These are phyloP conservation scores for Pseudocheirus occidentalis DNA, from an alignment of 2,797 vertebrate species.

Conservation along the genomic window DNA sequence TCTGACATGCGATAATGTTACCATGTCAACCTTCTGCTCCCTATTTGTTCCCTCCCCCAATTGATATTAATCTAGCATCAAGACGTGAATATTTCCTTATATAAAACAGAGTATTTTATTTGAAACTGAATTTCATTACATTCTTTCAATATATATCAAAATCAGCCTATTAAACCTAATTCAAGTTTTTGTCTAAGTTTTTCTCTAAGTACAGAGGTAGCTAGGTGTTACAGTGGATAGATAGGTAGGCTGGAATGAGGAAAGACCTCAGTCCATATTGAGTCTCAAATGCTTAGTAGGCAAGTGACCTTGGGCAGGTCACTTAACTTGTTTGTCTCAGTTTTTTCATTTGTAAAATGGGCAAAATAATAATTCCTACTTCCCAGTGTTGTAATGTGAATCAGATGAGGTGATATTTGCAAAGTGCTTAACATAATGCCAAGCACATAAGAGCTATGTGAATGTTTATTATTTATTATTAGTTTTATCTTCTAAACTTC, in stretches of 20 bases:
- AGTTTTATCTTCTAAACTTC: not conserved
- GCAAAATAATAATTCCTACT: not conserved
- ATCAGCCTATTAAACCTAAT: not conserved
- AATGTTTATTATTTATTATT: not conserved
- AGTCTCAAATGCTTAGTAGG: not conserved
- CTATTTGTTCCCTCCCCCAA: not conserved
- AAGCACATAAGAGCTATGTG: not conserved
- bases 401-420: not conserved
- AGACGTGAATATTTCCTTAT: not conserved
- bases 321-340: not conserved
- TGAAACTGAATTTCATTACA: not conserved
- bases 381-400: not conserved
- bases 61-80: not conserved
- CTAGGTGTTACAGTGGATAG: not conserved
- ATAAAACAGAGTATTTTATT: not conserved
- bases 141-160: not conserved
- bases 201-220: not conserved
- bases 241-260: not conserved
- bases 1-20: not conserved
- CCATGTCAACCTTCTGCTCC: not conserved
- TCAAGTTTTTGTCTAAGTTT: not conserved
- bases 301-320: not conserved
- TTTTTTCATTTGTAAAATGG: not conserved
- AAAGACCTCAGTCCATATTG: not conserved
- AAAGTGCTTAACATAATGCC: not conserved